phyloP scores from a whole-genome alignment of 2,113 vertebrate species.

The Aix galericulata region DNA sequence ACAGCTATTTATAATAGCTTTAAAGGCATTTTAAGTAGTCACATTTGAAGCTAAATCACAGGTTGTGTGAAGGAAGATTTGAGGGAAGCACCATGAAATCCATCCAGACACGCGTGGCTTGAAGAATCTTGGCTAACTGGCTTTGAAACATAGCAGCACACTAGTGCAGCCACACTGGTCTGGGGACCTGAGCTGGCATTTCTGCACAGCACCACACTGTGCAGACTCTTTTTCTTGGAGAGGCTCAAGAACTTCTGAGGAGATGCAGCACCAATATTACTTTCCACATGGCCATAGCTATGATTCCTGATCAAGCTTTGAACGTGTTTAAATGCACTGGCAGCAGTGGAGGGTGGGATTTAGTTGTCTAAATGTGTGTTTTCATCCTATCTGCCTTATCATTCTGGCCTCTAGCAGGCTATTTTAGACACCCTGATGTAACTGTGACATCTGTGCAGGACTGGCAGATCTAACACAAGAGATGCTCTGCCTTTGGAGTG shows the following conservation, averaged over 20 bases:
- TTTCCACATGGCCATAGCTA: fast-evolving
- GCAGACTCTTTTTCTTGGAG: too few relatives aligned
- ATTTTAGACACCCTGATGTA: background rate
- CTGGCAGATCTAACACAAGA: background rate
- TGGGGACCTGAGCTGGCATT: background rate
- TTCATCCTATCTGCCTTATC: background rate
- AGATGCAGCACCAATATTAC: background rate
- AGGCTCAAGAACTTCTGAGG: background rate
- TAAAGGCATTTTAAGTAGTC: background rate
- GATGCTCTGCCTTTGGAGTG: background rate
- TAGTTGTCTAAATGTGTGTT: background rate
- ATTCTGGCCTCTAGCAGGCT: background rate
- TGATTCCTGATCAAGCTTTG: background rate
- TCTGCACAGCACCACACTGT: background rate
- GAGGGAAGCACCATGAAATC: background rate
- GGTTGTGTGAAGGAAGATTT: background rate
- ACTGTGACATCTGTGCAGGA: background rate
- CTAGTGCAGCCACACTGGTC: background rate
- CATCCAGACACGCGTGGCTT: background rate
- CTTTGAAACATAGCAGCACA: fast-evolving
- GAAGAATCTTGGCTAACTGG: fast-evolving
- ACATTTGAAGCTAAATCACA: background rate
- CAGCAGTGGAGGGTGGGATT: background rate
- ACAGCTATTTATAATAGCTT: background rate
- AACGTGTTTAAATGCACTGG: background rate